phyloP scores from a whole-genome alignment of 2,888 invertebrate species.

The Metopia argyrocephala region DNA sequence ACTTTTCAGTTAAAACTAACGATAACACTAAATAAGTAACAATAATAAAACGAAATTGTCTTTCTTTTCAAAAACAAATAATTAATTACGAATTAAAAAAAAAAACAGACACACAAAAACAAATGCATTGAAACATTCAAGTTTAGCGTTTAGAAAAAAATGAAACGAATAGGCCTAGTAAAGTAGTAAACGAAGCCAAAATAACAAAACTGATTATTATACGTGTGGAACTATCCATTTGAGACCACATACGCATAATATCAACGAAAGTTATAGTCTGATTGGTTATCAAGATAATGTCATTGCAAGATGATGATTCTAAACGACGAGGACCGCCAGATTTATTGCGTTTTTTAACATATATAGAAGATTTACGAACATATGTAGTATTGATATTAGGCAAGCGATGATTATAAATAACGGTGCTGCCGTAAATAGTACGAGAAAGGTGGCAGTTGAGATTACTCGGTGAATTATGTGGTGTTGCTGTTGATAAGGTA shows the following conservation, averaged over 20 bases:
- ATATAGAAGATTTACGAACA: conserved; percentile 69
- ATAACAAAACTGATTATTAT: conserved; percentile 62
- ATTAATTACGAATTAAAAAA: not conserved
- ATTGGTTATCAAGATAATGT: conserved; percentile 67
- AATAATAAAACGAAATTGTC: not conserved
- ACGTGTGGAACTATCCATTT: conserved; percentile 67
- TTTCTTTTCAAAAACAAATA: conserved; percentile 5
- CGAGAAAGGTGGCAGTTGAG: conserved; percentile 59
- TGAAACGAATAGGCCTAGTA: conserved; percentile 56
- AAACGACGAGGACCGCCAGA: not conserved
- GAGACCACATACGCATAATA: conserved; percentile 66
- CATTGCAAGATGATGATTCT: conserved; percentile 38
- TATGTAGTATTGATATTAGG: conserved; percentile 69
- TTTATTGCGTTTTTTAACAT: conserved; percentile 62
- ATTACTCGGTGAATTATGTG: conserved; percentile 37
- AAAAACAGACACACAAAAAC: not conserved
- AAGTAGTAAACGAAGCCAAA: conserved; percentile 59
- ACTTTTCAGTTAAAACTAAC: not conserved
- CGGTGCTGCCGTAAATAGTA: conserved; percentile 70
- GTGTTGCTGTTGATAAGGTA: conserved; percentile 37
- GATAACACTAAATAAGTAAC: not conserved
- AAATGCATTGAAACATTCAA: conserved; percentile 24
- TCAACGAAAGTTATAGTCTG: conserved; percentile 69
- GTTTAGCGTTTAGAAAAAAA: conserved; percentile 39
- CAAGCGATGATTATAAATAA: conserved; percentile 70